These are phyloP conservation scores for Yponomeuta cagnagella DNA, from an alignment of 2,888 invertebrate species.

Conservation along the genomic window DNA sequence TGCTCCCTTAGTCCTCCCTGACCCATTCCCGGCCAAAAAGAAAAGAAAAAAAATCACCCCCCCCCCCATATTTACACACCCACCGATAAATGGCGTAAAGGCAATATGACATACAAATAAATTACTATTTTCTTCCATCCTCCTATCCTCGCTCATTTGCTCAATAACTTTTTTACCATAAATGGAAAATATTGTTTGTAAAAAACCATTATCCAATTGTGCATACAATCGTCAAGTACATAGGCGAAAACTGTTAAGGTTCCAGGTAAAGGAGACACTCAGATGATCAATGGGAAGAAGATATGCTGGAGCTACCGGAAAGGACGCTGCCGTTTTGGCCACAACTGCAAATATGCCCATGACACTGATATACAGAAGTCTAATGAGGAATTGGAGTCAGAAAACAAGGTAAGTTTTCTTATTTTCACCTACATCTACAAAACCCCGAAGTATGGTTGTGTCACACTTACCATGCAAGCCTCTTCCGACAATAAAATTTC, in stretches of 20 bases:
- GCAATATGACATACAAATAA: too few relatives aligned
- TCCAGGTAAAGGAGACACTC: slow-evolving; percentile 81
- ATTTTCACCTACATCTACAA: background rate
- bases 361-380: slow-evolving; percentile 87
- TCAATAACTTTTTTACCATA: background rate
- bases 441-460: too few relatives aligned
- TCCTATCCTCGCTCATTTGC: slow-evolving; percentile 1
- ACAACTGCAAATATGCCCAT: slow-evolving; percentile 94
- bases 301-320: slow-evolving; percentile 96
- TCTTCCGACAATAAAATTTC: too few relatives aligned
- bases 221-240: slow-evolving; percentile 74
- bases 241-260: slow-evolving; percentile 74
- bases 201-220: slow-evolving; percentile 40
- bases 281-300: slow-evolving; percentile 89
- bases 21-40: too few relatives aligned
- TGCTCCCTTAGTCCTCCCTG: too few relatives aligned
- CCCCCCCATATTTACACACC: too few relatives aligned
- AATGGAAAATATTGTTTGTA: background rate
- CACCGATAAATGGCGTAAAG: too few relatives aligned
- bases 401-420: slow-evolving; percentile 57
- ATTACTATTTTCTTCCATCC: too few relatives aligned
- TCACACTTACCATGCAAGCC: too few relatives aligned
- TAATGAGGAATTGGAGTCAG: slow-evolving; percentile 73
- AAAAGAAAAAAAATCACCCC: too few relatives aligned
- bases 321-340: slow-evolving; percentile 92